phyloP scores from a whole-genome alignment of 2,797 vertebrate genomes.

The Nothura maculosa region DNA sequence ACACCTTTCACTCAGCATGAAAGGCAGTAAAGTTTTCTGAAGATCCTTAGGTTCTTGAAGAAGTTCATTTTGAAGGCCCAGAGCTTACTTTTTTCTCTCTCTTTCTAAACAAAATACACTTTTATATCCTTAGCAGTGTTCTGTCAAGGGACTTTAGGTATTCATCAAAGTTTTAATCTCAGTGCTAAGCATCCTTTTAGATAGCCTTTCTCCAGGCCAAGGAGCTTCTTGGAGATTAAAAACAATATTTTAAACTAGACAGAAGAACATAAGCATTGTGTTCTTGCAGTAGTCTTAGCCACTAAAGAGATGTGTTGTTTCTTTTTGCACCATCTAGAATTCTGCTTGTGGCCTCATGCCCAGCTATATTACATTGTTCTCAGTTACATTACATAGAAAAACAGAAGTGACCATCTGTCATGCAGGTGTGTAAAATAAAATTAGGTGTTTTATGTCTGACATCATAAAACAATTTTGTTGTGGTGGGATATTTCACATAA shows the following conservation, averaged over 20 bases:
- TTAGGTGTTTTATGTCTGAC: background rate
- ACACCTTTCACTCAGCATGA: background rate
- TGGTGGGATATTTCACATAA: background rate
- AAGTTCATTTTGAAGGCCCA: background rate
- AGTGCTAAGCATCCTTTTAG: background rate
- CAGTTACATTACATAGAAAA: background rate
- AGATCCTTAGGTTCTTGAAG: background rate
- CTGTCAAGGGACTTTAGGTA: background rate
- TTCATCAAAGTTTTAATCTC: conserved; percentile 8
- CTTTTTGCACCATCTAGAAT: conserved; percentile 2
- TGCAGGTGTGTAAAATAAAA: background rate
- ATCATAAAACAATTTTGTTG: background rate
- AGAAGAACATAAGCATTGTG: background rate
- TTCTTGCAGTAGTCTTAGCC: background rate
- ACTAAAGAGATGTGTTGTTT: background rate
- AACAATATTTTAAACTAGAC: conserved; percentile 14
- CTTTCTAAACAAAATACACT: background rate
- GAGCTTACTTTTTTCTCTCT: background rate
- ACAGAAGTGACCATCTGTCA: background rate
- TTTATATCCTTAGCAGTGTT: background rate
- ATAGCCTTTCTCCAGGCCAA: conserved; percentile 5
- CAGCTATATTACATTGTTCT: background rate
- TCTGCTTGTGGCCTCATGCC: conserved; percentile 7
- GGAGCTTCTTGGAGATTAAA: conserved; percentile 15
- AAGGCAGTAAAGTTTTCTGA: background rate